These are phyloP conservation scores for Drosophila cardini DNA, from an alignment of 1,140 invertebrate species.

Conservation along the genomic window DNA sequence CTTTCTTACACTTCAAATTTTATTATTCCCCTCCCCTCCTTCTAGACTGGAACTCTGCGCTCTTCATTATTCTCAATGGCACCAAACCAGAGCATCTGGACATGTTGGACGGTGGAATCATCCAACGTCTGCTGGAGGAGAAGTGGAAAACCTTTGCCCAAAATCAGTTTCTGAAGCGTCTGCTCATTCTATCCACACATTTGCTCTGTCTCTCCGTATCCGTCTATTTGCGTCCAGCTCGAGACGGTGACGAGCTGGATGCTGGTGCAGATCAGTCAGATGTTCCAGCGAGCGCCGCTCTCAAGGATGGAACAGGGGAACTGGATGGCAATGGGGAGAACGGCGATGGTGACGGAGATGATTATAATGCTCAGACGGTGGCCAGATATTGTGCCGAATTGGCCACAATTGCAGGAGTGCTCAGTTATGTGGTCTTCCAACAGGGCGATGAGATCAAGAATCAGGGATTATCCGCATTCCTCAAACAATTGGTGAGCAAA, in stretches of 20 bases:
- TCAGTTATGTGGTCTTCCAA: constrained; percentile 95
- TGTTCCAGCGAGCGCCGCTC: constrained; percentile 40
- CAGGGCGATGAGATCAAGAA: constrained; percentile 97
- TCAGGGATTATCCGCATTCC: constrained; percentile 94
- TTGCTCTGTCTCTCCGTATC: constrained; percentile 94
- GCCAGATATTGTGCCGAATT: constrained; percentile 92
- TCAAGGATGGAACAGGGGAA: constrained; percentile 15
- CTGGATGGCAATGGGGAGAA: not conserved
- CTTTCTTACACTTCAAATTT: not conserved
- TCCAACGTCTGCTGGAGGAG: constrained; percentile 97
- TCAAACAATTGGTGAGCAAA: constrained; percentile 94
- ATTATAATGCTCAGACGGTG: constrained; percentile 85
- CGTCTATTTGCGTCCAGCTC: constrained; percentile 93
- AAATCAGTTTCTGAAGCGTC: constrained; percentile 95
- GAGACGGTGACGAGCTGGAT: constrained; percentile 81
- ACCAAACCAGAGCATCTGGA: constrained; percentile 99
- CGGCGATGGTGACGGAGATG: constrained; percentile 9
- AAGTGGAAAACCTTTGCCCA: constrained; percentile 99
- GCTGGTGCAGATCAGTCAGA: constrained; percentile 9
- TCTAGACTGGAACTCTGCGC: constrained; percentile 98
- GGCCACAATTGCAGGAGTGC: constrained; percentile 92
- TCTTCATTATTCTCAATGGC: constrained; percentile 99
- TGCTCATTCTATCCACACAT: constrained; percentile 94
- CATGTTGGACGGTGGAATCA: constrained; percentile 99
- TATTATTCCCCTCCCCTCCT: not conserved